Evolutionary conservation across 1,140 invertebrate species (phyloP), one percentile per base, ranked within the genome.

Genomic region (Drosophila lacteicornis): DNA sequence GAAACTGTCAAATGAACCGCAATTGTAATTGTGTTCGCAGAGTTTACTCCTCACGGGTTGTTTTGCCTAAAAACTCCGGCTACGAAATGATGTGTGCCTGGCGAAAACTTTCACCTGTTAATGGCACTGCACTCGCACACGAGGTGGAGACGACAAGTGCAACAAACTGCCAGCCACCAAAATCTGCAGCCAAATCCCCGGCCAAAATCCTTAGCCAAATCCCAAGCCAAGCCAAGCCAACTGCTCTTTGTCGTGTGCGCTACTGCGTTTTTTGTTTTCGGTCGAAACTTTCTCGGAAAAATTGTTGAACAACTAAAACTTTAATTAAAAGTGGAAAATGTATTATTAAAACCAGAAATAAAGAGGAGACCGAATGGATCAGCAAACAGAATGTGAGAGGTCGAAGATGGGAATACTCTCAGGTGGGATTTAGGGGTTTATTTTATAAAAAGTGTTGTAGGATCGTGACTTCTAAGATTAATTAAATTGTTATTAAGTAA

Each of bases 261-360:
- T 73, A 66, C 65, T 43, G 58, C 51, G 60, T 73, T 43, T 70
- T 60, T 73, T 73, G 70, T 73, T 73, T 73, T 43, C 38, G 55
- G 46, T 27, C 9, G 33, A 77, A 77, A 81, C 55, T 87, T 90
- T 75, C 66, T 56, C 50, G 42, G 49, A 87, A 86, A 86, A 86
- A 73, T 73, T 76, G 71, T 82, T 84, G 36, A 57, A 67, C 84
- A 90, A 81, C 84, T 90, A 79, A 84, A 88, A 88, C 80, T 88
- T 88, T 88, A 88, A 88, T 88, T 88, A 88, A 88, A 88, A 88
- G 69, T 76, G 78, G 78, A 90, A 73, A 88, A 90, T 81, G 73
- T 63, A 84, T 90, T 90, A 88, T 87, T 84, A 79, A 87, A 88
- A 84, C 73, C 67, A 83, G 79, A 78, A 70, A 58, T 66, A 65